Conservation (phyloP, 2,113 vertebrate species). For the Lipotes vexillifer region DNA sequence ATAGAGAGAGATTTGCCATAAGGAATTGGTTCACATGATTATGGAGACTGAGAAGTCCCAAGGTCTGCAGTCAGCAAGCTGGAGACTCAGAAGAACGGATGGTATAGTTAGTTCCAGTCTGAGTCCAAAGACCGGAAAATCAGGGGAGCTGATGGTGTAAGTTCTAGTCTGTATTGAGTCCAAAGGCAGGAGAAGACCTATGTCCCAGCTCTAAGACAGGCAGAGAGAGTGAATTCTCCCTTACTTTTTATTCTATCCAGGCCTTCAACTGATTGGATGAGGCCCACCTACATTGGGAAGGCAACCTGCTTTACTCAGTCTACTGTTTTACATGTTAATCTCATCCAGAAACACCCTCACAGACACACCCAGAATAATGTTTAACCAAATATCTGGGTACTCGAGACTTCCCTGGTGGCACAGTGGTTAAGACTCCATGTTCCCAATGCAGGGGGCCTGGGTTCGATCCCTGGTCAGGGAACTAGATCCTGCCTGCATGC, state of each 20-base stretch:
- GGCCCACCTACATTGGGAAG: not conserved
- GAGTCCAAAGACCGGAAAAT: not conserved
- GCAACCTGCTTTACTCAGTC: not conserved
- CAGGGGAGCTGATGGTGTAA: not conserved
- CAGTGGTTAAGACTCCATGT: no score
- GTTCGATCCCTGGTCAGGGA: no score
- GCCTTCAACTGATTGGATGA: not conserved
- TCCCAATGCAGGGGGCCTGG: no score
- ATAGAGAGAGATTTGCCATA: not conserved
- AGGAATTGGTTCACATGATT: not conserved
- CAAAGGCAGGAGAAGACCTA: not conserved
- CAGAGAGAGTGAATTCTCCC: not conserved
- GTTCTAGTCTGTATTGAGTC: not conserved
- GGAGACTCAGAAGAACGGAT: not conserved
- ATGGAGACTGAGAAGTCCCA: not conserved
- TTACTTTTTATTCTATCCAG: not conserved
- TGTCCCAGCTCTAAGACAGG: not conserved
- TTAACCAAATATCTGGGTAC: not conserved
- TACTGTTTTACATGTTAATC: not conserved
- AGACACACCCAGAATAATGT: not conserved
- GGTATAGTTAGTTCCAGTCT: not conserved
- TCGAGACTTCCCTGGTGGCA: no score
- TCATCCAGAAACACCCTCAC: not conserved
- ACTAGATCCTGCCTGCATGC: no score
- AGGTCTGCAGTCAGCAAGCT: not conserved